Percentiles rank a stretch among this genome's conserved stretches.
phyloP scores from a whole-genome alignment of 2,888 invertebrate genomes.

The Abscondita cerata region DNA sequence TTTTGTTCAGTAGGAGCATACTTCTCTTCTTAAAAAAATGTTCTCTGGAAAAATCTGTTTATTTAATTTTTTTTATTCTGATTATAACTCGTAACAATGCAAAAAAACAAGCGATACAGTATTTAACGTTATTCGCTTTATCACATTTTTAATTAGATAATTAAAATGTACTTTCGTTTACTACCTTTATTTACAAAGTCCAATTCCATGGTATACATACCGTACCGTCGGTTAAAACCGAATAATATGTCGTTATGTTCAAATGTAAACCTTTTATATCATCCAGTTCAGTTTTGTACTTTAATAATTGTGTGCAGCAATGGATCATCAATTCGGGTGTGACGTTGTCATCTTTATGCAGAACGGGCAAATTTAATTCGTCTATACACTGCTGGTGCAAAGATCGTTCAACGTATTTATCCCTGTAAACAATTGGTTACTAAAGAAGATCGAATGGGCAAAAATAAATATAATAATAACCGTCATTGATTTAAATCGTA shows the following conservation, averaged over 20 bases:
- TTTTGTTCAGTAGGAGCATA: too few species aligned
- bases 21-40: too few species aligned
- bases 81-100: too few species aligned
- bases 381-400: conserved; percentile 71
- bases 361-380: conserved; percentile 72
- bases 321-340: conserved; percentile 89
- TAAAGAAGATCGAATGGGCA: too few species aligned
- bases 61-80: too few species aligned
- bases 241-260: conserved; percentile 89
- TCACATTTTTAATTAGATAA: not conserved
- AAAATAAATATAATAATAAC: conserved; percentile 9
- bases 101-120: too few species aligned
- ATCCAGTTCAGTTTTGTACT: conserved; percentile 59
- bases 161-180: not conserved
- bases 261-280: conserved; percentile 73
- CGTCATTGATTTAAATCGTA: too few species aligned
- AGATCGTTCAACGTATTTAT: conserved; percentile 81
- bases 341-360: conserved; percentile 90
- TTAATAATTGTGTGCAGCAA: conserved; percentile 77
- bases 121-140: not conserved
- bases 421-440: conserved; percentile 65
- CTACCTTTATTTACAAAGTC: too few species aligned
- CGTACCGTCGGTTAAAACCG: conserved; percentile 88
- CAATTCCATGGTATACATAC: conserved; percentile 95
- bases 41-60: too few species aligned